Evolutionary conservation across 2,113 vertebrate species (phyloP).

Genomic region (Myiagra hebetior): DNA sequence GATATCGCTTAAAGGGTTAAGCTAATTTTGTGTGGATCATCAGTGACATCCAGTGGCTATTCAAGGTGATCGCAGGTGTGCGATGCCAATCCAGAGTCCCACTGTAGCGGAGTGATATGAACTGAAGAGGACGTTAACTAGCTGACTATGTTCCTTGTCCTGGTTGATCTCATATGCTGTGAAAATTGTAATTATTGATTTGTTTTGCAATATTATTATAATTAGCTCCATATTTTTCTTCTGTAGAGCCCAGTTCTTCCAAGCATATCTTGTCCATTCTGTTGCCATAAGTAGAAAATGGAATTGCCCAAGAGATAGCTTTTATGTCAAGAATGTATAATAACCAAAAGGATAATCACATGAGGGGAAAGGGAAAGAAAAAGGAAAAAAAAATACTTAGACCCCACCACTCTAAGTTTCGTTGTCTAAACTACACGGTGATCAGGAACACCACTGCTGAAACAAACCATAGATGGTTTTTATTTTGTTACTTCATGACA

Average conservation of each 20-base stretch:
- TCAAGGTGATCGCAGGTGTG: conserved; percentile 13
- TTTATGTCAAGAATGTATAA: not conserved
- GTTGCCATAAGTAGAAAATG: not conserved
- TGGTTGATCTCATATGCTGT: not conserved
- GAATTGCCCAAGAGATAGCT: not conserved
- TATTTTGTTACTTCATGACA: not conserved
- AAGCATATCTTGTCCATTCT: not conserved
- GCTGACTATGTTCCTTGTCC: not conserved
- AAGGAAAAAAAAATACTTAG: not conserved
- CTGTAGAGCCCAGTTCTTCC: not conserved
- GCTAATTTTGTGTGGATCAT: conserved; percentile 21
- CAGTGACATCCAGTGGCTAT: conserved; percentile 63
- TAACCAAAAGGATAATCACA: not conserved
- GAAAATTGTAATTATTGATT: not conserved
- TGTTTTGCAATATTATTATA: not conserved
- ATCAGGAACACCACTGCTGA: not conserved
- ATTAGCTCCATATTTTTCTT: not conserved
- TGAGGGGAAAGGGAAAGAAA: too few species aligned
- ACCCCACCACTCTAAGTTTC: not conserved
- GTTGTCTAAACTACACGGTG: not conserved
- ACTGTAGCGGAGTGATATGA: not conserved
- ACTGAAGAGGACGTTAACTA: not conserved
- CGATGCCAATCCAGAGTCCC: not conserved
- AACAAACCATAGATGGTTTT: not conserved
- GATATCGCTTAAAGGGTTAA: conserved; percentile 16